Percentiles rank a stretch among this genome's conserved stretches.
These are phyloP conservation scores for Apotomis betuletana DNA, from an alignment of 2,888 invertebrate species.

Conservation along the genomic window DNA sequence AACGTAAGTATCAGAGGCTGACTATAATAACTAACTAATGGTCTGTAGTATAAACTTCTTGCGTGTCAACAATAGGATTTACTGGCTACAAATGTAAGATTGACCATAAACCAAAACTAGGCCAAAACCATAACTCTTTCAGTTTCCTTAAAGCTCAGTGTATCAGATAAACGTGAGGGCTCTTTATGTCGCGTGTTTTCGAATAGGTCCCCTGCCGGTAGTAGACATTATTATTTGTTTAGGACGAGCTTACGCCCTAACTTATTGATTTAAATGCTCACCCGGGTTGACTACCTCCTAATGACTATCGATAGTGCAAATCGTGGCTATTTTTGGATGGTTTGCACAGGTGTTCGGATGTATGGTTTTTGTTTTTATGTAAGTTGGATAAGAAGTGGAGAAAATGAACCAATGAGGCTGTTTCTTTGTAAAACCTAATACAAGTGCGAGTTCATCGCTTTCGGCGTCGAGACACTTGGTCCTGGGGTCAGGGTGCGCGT, in stretches of 20 bases:
- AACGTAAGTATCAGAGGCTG: no score
- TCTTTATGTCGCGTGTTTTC: slow-evolving; percentile 35
- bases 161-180: slow-evolving; percentile 12
- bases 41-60: no score
- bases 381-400: no score
- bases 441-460: no score
- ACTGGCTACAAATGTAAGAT: no score
- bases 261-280: slow-evolving; percentile 37
- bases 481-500: no score
- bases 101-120: slow-evolving; percentile 10
- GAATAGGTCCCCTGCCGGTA: slow-evolving; percentile 32
- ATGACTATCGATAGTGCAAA: slow-evolving; percentile 31
- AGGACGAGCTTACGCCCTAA: slow-evolving; percentile 38
- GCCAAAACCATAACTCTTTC: slow-evolving; percentile 5
- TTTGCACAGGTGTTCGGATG: slow-evolving; percentile 23
- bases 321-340: slow-evolving; percentile 27
- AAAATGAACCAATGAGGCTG: no score
- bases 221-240: slow-evolving; percentile 33
- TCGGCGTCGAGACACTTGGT: no score
- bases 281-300: slow-evolving; percentile 21
- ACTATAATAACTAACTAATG: no score
- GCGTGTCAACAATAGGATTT: no score
- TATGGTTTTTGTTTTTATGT: neutral
- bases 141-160: slow-evolving; percentile 15
- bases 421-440: no score